Conservation (phyloP, 2,797 vertebrate species). For the Xenentodon cancila region DNA sequence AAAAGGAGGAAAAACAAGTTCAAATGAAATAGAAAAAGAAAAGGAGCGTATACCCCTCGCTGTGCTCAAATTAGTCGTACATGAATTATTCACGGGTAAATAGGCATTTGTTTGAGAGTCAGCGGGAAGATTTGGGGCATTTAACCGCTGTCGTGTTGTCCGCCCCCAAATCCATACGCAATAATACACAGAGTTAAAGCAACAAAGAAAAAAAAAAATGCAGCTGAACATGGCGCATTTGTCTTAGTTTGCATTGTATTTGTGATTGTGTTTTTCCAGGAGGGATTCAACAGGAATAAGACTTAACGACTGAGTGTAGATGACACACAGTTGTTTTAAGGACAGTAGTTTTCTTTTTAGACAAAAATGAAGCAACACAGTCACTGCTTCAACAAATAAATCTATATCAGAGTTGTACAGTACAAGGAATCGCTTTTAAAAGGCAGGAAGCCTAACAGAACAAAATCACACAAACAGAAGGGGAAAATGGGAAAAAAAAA, state of each 20-base stretch:
- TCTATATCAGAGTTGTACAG: constrained; percentile 15
- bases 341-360: constrained; percentile 32
- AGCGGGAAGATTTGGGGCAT: constrained; percentile 46
- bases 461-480: too few relatives aligned
- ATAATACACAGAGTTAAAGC: background rate
- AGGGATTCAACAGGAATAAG: constrained; percentile 38
- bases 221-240: constrained; percentile 52
- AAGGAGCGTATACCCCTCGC: constrained; percentile 39
- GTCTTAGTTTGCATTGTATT: constrained; percentile 22
- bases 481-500: too few relatives aligned
- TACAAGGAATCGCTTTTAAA: too few relatives aligned
- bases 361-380: background rate
- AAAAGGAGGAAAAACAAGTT: constrained; percentile 15
- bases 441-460: too few relatives aligned
- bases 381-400: constrained; percentile 30
- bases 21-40: constrained; percentile 28
- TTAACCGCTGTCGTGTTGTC: constrained; percentile 28
- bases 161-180: background rate
- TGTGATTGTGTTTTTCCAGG: background rate
- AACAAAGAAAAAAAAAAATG: constrained; percentile 1
- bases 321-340: constrained; percentile 41
- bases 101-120: constrained; percentile 59
- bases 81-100: constrained; percentile 70
- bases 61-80: constrained; percentile 52
- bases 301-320: constrained; percentile 41